phyloP scores from a whole-genome alignment of 2,113 vertebrate genomes.

The Urocolius indicus region DNA sequence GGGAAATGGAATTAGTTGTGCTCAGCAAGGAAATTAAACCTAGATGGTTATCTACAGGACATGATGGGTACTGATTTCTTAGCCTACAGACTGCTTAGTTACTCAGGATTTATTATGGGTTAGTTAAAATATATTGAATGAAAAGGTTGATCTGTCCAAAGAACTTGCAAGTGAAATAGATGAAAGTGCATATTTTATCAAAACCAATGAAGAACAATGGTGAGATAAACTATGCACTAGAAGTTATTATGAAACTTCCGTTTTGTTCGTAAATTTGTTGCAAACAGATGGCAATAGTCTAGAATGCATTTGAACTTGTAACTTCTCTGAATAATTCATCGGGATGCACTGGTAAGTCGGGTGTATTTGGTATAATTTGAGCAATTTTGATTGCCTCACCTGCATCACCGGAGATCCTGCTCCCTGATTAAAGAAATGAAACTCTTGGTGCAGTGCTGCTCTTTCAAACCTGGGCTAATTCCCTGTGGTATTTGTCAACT shows the following conservation, averaged over 20 bases:
- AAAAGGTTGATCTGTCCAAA: neutral
- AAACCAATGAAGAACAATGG: neutral
- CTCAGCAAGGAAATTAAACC: constrained; percentile 20
- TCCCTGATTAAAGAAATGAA: neutral
- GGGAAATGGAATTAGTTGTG: neutral
- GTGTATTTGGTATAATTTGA: neutral
- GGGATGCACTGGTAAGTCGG: neutral
- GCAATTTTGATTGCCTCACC: neutral
- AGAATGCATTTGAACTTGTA: constrained; percentile 1
- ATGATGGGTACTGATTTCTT: neutral
- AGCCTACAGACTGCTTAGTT: neutral
- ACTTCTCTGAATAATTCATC: constrained; percentile 17
- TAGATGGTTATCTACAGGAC: neutral
- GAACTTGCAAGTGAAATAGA: constrained; percentile 6
- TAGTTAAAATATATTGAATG: neutral
- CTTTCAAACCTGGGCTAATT: neutral
- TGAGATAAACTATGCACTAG: neutral
- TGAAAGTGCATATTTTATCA: neutral
- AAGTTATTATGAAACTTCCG: constrained; percentile 35
- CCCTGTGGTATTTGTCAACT: neutral
- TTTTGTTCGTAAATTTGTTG: constrained; percentile 10
- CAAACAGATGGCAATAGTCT: constrained; percentile 1
- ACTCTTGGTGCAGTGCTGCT: neutral
- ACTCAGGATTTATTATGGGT: neutral
- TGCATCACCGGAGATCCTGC: neutral